Conservation (phyloP, 2,888 invertebrate species). For the Nemapogon koenigi region DNA sequence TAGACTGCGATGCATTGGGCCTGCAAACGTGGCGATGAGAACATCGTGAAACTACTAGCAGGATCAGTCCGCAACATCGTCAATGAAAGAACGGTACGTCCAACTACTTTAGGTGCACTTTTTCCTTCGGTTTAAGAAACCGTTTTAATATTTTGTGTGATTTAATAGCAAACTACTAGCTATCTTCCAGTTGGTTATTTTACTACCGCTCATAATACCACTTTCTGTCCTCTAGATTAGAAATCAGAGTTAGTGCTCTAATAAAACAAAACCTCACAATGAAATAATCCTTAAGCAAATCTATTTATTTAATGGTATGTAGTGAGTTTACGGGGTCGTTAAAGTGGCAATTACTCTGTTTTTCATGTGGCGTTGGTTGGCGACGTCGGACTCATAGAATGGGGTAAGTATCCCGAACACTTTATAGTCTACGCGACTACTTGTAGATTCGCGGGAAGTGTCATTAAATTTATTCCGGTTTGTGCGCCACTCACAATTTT, state of each 20-base stretch:
- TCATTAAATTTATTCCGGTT: constrained; percentile 19
- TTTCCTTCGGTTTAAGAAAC: too few relatives aligned
- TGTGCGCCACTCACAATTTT: constrained; percentile 19
- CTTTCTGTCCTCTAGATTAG: too few relatives aligned
- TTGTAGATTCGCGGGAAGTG: constrained; percentile 40
- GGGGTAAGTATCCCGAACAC: constrained; percentile 53
- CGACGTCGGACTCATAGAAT: too few relatives aligned
- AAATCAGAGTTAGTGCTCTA: neutral
- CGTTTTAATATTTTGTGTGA: too few relatives aligned
- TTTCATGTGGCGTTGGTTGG: constrained; percentile 53
- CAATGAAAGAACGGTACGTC: constrained; percentile 88
- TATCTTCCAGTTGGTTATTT: too few relatives aligned
- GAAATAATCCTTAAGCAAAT: constrained; percentile 8
- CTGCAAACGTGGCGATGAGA: constrained; percentile 91
- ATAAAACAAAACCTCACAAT: constrained; percentile 1
- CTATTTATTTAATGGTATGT: constrained; percentile 6
- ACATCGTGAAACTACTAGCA: constrained; percentile 90
- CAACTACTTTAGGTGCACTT: too few relatives aligned
- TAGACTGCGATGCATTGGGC: constrained; percentile 98
- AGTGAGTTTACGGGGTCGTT: constrained; percentile 41
- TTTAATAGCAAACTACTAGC: too few relatives aligned
- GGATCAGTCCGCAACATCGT: constrained; percentile 83
- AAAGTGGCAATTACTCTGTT: constrained; percentile 48
- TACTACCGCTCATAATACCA: too few relatives aligned
- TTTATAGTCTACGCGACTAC: constrained; percentile 39